These are phyloP conservation scores for Chloromyia formosa DNA, from an alignment of 2,888 invertebrate genomes.

Conservation along the genomic window DNA sequence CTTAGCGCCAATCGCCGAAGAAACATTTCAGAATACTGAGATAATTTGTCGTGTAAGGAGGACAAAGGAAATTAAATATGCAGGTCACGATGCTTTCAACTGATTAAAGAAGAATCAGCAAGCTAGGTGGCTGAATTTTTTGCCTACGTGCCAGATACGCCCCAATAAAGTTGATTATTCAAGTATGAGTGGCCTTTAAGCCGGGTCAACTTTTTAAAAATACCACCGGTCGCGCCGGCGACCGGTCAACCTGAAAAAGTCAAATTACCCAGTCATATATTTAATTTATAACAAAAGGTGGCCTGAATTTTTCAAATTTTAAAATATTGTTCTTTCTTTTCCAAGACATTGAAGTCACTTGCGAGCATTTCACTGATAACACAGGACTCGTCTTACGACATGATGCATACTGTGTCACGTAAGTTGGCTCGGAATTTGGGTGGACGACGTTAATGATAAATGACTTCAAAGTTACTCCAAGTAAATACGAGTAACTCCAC, in stretches of 20 bases:
- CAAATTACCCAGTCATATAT: background rate
- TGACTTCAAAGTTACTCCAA: too few species aligned
- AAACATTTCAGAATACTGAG: too few species aligned
- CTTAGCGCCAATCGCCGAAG: too few species aligned
- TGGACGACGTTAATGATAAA: too few species aligned
- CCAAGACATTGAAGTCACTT: too few species aligned
- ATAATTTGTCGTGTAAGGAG: background rate
- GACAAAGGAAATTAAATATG: conserved; percentile 6
- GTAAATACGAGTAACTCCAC: too few species aligned
- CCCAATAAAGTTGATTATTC: conserved; percentile 40
- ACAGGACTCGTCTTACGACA: too few species aligned
- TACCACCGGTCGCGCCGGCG: too few species aligned
- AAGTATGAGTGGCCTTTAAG: conserved; percentile 23
- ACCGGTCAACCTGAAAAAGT: background rate
- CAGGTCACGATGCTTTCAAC: conserved; percentile 40
- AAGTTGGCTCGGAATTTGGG: too few species aligned
- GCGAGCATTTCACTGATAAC: too few species aligned
- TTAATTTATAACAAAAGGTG: background rate
- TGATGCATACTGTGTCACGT: too few species aligned
- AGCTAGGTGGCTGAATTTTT: conserved; percentile 1
- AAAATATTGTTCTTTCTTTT: background rate
- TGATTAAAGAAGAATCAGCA: conserved; percentile 37
- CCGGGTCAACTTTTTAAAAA: background rate
- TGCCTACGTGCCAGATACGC: conserved; percentile 23
- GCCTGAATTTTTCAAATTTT: background rate